phyloP scores from a whole-genome alignment of 1,140 invertebrate genomes.

The Anoplolepis gracilipes region DNA sequence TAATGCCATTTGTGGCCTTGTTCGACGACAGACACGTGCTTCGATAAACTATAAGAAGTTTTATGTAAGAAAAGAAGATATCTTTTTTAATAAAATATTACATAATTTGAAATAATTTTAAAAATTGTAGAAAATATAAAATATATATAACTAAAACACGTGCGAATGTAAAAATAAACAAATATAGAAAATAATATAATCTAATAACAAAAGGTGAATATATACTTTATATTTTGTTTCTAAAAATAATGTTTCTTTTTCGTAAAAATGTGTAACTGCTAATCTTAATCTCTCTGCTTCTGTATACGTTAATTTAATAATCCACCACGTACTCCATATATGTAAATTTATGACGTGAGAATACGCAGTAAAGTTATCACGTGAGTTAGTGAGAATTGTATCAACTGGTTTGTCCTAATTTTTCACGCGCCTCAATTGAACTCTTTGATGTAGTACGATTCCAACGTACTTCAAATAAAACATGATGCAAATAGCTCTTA shows the following conservation, averaged over 20 bases:
- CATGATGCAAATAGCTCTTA: background rate
- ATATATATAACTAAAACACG: background rate
- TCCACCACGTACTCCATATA: background rate
- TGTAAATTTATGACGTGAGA: background rate
- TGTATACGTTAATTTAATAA: background rate
- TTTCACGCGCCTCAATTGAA: slow-evolving; percentile 13
- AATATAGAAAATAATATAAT: background rate
- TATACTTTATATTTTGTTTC: background rate
- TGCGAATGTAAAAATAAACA: background rate
- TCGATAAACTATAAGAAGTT: slow-evolving; percentile 39
- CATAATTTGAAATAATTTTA: background rate
- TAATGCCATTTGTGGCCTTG: slow-evolving; percentile 69
- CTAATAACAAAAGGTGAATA: background rate
- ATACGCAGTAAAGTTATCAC: background rate
- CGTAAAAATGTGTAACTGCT: no score
- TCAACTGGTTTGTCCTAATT: slow-evolving; percentile 34
- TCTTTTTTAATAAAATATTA: slow-evolving; percentile 36
- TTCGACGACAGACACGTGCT: slow-evolving; percentile 66
- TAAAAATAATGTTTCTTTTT: background rate
- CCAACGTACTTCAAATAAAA: background rate
- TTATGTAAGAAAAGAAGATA: background rate
- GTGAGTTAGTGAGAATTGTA: slow-evolving; percentile 20
- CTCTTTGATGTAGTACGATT: background rate
- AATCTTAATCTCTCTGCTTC: background rate
- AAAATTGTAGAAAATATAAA: background rate